phyloP scores from a whole-genome alignment of 2,113 vertebrate species.

The Thalassarche chlororhynchos region DNA sequence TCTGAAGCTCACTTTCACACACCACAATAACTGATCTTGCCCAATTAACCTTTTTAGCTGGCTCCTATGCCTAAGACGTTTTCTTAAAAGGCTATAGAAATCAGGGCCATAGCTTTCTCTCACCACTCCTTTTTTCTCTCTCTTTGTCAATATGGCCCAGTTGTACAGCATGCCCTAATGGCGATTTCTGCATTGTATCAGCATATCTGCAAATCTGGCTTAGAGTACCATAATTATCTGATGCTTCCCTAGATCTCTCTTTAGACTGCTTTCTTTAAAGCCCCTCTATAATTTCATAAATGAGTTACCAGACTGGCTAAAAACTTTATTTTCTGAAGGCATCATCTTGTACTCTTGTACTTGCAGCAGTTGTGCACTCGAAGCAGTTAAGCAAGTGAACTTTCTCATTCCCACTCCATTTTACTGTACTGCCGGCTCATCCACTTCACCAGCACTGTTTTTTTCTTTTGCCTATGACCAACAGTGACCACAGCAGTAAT shows the following conservation, averaged over 20 bases:
- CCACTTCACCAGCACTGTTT: neutral
- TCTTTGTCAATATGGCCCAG: neutral
- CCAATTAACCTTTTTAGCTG: slow-evolving; percentile 4
- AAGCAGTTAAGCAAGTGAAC: neutral
- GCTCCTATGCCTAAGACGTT: neutral
- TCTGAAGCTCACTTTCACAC: neutral
- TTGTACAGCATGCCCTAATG: neutral
- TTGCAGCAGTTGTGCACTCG: neutral
- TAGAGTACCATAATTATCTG: neutral
- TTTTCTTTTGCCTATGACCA: neutral
- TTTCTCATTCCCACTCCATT: neutral
- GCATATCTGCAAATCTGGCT: neutral
- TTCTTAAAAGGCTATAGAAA: neutral
- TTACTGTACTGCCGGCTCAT: neutral
- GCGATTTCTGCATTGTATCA: neutral
- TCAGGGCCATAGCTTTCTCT: neutral
- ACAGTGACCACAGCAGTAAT: neutral
- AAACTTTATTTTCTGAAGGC: neutral
- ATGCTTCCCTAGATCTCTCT: neutral
- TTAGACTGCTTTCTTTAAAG: neutral
- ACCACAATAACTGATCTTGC: neutral
- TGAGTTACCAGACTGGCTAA: neutral
- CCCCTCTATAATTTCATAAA: neutral
- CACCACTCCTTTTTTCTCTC: neutral
- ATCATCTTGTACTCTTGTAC: neutral